Evolutionary conservation across 2,797 vertebrate genomes (phyloP), one percentile per base, ranked within the genome.

Genomic region (Rhinogobio ventralis): DNA sequence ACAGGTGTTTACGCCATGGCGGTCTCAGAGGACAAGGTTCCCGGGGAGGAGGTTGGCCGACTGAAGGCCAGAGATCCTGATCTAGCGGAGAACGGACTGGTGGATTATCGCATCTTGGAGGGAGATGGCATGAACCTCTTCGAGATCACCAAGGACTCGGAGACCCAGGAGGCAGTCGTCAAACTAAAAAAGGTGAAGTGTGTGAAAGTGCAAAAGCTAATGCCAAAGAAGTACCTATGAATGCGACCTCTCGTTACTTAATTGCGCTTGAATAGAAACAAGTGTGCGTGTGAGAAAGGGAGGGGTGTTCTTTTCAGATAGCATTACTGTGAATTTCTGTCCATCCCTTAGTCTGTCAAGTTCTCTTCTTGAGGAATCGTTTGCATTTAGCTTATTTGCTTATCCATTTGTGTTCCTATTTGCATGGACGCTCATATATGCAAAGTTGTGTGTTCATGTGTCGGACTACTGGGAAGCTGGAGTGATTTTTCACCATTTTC

Each of bases 21-120:
- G 0, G 93, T 97, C 84, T 95, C 94, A 0, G 96, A 97, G 89
- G 96, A 95, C 30, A 93, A 95, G 49, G 93, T 96, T 80, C 94
- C 95, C 0, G 96, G 96, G 46, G 96, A 96, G 85, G 95, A 96
- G 82, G 96, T 96, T 69, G 96, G 96, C 79, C 92, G 95, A 86
- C 93, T 99, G 7, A 99, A 98, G 92, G 98, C 98, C 83, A 98
- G 97, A 94, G 98, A 99, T 91, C 96, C 95, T 0, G 98, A 99
- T 91, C 94, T 97, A 13, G 97, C 95, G 60, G 98, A 99, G 91
- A 99, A 99, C 9, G 98, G 97, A 17, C 90, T 98, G 91, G 97
- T 99, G 80, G 95, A 96, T 36, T 99, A 99, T 92, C 96, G 94
- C 64, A 92, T 99, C 66, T 92, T 97, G 2, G 98, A 99, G 7